Conservation (phyloP, 2,797 vertebrate species). For the Liparis tanakae region DNA sequence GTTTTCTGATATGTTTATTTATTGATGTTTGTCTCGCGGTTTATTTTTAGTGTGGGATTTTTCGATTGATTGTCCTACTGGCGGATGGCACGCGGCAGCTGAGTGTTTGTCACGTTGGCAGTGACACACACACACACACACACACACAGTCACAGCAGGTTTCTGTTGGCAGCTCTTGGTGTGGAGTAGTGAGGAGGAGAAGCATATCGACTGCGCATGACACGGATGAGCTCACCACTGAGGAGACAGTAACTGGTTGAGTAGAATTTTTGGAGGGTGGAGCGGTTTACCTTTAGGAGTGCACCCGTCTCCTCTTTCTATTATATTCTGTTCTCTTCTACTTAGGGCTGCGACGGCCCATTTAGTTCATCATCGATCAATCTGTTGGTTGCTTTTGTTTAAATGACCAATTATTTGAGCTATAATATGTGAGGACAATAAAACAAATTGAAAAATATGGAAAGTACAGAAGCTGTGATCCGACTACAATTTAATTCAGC, state of each 20-base stretch:
- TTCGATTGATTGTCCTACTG: not conserved
- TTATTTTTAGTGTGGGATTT: constrained; percentile 1
- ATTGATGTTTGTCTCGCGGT: not conserved
- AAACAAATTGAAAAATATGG: not conserved
- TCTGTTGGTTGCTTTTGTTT: not conserved
- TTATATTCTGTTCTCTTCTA: not conserved
- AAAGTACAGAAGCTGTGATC: not conserved
- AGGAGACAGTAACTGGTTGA: constrained; percentile 20
- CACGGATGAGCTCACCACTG: constrained; percentile 6
- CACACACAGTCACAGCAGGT: constrained; percentile 12
- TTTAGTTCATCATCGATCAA: not conserved
- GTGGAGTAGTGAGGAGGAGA: constrained; percentile 31
- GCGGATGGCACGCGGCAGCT: constrained; percentile 16
- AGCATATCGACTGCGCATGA: constrained; percentile 1
- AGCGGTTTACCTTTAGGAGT: not conserved
- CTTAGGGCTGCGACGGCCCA: not conserved
- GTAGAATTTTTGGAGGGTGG: not conserved
- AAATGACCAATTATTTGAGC: not conserved
- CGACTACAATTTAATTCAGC: not conserved
- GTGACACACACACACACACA: constrained; percentile 18
- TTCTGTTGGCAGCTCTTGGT: constrained; percentile 37
- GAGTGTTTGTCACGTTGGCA: constrained; percentile 41
- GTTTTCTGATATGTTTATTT: not conserved
- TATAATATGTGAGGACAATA: not conserved
- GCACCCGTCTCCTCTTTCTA: not conserved